Base-by-base conservation (phyloP, 2,113 vertebrate genomes). In the Misgurnus mizolepis region DNA sequence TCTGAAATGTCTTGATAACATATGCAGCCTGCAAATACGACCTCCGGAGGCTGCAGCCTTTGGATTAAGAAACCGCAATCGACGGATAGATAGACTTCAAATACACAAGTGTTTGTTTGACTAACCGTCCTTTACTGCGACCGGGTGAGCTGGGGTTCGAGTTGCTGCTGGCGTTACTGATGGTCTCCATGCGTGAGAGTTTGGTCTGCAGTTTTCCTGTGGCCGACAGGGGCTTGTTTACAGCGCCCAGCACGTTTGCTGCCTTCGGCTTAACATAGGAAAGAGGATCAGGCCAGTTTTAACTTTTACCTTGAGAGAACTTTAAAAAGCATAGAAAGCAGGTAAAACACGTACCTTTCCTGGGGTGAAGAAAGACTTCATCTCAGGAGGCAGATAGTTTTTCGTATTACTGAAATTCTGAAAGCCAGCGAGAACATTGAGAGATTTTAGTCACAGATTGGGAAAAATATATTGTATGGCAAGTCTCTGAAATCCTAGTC, bases 341-440 rank as follows among this genome's bases (percentile, higher is more conserved):
- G 50, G 64, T 12, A 12, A 4, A 22, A 47, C 9, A 7, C 64
- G 60, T 88, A 99, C 97, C 94, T 99, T 99, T 90, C 98, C 98
- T 80, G 96, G 96, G 74, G 96, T 96, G 84, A 99, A 98, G 91
- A 99, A 97, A 0, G 95, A 91, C 87, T 99, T 99, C 96, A 99
- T 97, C 93, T 99, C 98, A 45, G 96, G 93, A 84, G 98, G 97
- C 85, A 99, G 94, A 60, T 97, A 99, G 89, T 98, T 98, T 95
- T 99, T 99, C 87, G 96, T 97, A 92, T 99, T 99, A 92, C 94
- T 99, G 88, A 99, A 98, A 89, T 98, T 99, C 98, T 99, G 90
- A 58, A 91, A 87, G 2, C 6, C 0, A 64, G 18, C 8, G 8
- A 15, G 71, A 43, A 6, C 71, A 39, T 81, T 12, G 82, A 1